A percentile compares a stretch with the other conserved stretches of the same genome.
phyloP scores from a whole-genome alignment of 1,140 invertebrate species.

The Brachionus rotundiformis region DNA sequence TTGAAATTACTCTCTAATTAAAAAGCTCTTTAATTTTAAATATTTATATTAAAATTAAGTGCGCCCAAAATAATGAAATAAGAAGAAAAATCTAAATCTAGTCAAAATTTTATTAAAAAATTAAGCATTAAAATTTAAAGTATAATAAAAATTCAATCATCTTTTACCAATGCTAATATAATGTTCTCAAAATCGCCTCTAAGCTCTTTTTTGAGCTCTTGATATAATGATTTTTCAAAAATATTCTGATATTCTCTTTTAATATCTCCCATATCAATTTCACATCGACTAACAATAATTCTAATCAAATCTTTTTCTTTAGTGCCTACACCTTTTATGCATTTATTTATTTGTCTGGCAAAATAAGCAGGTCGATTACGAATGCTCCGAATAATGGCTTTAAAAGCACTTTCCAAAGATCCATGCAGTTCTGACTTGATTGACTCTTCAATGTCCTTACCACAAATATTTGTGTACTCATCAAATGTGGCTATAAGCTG shows the following conservation, averaged over 20 bases:
- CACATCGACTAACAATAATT: conserved; percentile 30
- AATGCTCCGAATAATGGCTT: neutral
- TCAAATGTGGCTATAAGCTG: conserved; percentile 37
- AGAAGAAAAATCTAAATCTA: too few relatives aligned
- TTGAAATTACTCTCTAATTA: too few relatives aligned
- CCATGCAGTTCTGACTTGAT: neutral
- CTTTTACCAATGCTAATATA: conserved; percentile 4
- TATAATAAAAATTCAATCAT: neutral
- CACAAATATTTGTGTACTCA: conserved; percentile 28
- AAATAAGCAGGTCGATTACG: conserved; percentile 31
- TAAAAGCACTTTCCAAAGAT: conserved; percentile 21
- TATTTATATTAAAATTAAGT: too few relatives aligned
- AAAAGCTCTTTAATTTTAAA: too few relatives aligned
- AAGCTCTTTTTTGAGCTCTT: conserved; percentile 25
- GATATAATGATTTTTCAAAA: neutral
- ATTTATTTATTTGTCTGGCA: neutral
- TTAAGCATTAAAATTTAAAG: neutral
- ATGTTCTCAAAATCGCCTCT: conserved; percentile 39
- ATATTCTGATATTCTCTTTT: conserved; percentile 25
- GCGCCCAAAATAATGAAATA: too few relatives aligned
- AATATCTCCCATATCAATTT: conserved; percentile 48
- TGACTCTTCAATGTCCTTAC: conserved; percentile 22
- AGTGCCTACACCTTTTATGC: neutral
- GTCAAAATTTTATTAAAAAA: neutral
- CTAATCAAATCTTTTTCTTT: conserved; percentile 51